Conservation (phyloP, 2,888 invertebrate genomes). For the Lamellibrachia columna region DNA sequence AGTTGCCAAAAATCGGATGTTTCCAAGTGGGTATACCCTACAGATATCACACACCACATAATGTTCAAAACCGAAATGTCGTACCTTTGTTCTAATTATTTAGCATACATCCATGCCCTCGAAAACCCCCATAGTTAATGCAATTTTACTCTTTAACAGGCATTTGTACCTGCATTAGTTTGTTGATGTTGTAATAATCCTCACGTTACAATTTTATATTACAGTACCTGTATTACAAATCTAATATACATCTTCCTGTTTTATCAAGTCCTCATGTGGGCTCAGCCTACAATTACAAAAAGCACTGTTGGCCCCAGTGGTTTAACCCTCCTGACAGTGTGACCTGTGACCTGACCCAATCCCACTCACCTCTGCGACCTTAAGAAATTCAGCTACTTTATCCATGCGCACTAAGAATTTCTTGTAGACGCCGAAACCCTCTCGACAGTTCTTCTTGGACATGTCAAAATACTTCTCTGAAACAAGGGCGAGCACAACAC, state of each 20-base stretch:
- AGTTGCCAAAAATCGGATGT: background rate
- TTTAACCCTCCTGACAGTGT: background rate
- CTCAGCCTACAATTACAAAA: background rate
- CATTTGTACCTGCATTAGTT: background rate
- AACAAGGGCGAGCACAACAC: constrained; percentile 38
- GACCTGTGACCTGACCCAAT: background rate
- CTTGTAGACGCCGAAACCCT: constrained; percentile 97
- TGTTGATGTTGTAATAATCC: background rate
- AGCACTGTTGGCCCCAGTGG: too few relatives aligned
- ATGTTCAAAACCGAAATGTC: background rate
- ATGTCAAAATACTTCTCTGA: constrained; percentile 98
- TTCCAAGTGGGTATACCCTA: background rate
- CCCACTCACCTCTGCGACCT: constrained; percentile 71
- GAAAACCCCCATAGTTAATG: background rate
- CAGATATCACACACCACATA: background rate
- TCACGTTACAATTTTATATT: too few relatives aligned
- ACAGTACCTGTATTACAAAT: background rate
- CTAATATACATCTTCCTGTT: background rate
- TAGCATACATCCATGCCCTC: background rate
- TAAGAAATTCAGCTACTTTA: constrained; percentile 95
- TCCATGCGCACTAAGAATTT: constrained; percentile 98
- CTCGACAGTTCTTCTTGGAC: constrained; percentile 98
- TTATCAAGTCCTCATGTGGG: background rate
- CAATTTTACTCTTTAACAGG: background rate
- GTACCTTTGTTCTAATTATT: background rate